A percentile compares a stretch with the other conserved stretches of the same genome.
Evolutionary conservation across 2,797 vertebrate species (phyloP).

Genomic region (Coregonus suidteri): DNA sequence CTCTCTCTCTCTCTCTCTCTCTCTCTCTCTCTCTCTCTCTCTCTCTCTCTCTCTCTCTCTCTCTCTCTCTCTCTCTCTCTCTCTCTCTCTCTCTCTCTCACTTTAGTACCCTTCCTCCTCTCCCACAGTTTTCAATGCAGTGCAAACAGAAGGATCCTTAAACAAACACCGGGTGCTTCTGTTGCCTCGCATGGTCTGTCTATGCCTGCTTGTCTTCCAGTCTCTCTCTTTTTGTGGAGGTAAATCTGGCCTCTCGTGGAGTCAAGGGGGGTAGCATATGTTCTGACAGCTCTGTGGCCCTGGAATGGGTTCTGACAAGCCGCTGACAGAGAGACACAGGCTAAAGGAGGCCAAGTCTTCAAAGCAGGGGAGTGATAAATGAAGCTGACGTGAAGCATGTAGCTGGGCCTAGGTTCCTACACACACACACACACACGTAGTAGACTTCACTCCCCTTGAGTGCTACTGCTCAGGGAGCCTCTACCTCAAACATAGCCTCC

Average conservation of each 20-base stretch:
- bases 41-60: neutral
- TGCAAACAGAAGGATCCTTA: neutral
- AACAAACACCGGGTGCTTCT: neutral
- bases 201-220: neutral
- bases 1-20: no score
- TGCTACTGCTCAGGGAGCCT: conserved; percentile 31
- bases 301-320: conserved; percentile 24
- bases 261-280: conserved; percentile 3
- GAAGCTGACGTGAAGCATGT: conserved; percentile 8
- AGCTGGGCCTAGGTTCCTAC: conserved; percentile 9
- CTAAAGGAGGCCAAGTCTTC: conserved; percentile 22
- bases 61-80: no score
- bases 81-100: neutral
- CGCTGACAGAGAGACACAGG: neutral
- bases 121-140: neutral
- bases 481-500: conserved; percentile 5
- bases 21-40: no score
- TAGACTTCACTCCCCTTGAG: conserved; percentile 10
- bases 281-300: conserved; percentile 5
- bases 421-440: neutral
- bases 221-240: neutral
- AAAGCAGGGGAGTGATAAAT: conserved; percentile 28
- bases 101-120: neutral
- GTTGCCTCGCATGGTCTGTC: neutral
- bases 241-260: conserved; percentile 3